These are phyloP conservation scores for Macaria liturata DNA, from an alignment of 2,888 invertebrate genomes.

Conservation along the genomic window DNA sequence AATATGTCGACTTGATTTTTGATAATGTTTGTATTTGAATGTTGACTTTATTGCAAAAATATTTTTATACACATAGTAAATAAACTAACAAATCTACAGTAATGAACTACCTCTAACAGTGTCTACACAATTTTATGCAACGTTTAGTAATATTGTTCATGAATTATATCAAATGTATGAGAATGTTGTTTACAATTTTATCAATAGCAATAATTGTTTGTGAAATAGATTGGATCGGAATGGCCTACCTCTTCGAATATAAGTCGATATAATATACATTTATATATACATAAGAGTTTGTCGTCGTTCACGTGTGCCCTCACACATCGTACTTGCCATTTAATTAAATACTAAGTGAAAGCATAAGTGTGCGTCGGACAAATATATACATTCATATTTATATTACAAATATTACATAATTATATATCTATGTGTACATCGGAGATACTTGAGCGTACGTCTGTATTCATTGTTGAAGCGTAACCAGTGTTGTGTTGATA, in stretches of 20 bases:
- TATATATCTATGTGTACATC: conserved; percentile 26
- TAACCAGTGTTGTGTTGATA: conserved; percentile 69
- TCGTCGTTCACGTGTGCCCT: conserved; percentile 28
- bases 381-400: conserved; percentile 26
- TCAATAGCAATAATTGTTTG: conserved; percentile 38
- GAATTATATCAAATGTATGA: conserved; percentile 13
- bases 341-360: conserved; percentile 9
- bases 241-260: conserved; percentile 58
- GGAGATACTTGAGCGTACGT: conserved; percentile 49
- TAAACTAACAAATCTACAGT: conserved; percentile 56
- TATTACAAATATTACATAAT: conserved; percentile 10
- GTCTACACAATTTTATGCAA: conserved; percentile 37
- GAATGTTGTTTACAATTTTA: conserved; percentile 23
- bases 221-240: conserved; percentile 47
- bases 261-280: conserved; percentile 31
- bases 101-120: conserved; percentile 77
- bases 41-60: conserved; percentile 81
- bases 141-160: conserved; percentile 12
- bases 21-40: conserved; percentile 81
- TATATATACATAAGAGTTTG: conserved; percentile 13
- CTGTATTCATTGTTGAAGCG: conserved; percentile 70
- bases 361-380: conserved; percentile 22
- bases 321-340: conserved; percentile 32
- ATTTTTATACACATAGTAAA: conserved; percentile 78
- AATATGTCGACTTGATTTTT: conserved; percentile 74